These are phyloP conservation scores for Drosophila antonietae DNA, from an alignment of 2,888 invertebrate genomes.

Conservation along the genomic window DNA sequence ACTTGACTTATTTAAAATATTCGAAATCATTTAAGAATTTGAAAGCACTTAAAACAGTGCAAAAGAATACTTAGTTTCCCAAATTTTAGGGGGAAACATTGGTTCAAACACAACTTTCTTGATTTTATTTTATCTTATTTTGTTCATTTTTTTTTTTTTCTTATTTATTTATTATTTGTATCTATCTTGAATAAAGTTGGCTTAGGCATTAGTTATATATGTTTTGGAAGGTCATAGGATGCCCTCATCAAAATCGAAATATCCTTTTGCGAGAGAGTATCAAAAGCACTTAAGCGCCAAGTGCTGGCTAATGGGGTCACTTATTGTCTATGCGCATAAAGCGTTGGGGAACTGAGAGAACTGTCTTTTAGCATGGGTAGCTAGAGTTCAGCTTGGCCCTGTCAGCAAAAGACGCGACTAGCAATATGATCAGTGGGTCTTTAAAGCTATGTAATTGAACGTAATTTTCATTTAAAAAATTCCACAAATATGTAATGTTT, in stretches of 20 bases:
- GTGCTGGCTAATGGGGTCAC: slow-evolving; percentile 32
- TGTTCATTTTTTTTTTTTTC: no score
- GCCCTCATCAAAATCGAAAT: neutral
- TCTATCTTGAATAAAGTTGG: neutral
- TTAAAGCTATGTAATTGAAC: neutral
- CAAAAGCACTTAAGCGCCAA: slow-evolving; percentile 13
- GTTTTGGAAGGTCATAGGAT: neutral
- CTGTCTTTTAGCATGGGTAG: neutral
- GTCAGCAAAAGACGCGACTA: neutral
- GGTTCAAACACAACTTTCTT: no score
- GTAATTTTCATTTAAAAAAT: neutral
- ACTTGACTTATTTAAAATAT: neutral
- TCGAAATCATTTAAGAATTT: no score
- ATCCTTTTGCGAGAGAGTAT: neutral
- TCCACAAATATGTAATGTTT: neutral
- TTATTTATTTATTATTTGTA: neutral
- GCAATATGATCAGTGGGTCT: no score
- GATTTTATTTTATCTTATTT: neutral
- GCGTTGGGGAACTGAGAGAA: neutral
- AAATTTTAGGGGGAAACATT: no score
- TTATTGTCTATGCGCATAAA: slow-evolving; percentile 20
- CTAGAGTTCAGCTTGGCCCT: neutral
- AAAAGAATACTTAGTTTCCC: no score
- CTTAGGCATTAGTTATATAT: neutral
- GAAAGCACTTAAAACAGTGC: no score